Base-by-base conservation (phyloP, 2,888 invertebrate genomes). In the Platypus cylindrus region DNA sequence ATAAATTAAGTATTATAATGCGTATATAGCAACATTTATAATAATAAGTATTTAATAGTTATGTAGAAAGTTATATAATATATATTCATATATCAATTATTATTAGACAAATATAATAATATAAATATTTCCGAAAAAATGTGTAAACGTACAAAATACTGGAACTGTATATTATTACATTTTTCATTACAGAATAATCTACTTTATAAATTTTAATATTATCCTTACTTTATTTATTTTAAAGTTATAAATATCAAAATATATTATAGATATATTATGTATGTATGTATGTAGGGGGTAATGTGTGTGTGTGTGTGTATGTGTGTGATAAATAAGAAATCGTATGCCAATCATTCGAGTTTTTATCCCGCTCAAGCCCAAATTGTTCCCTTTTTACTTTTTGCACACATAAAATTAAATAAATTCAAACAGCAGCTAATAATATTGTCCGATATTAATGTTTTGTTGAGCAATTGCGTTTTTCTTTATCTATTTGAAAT, bases 111-210 rank as follows among this genome's bases (percentile, higher is more conserved):
- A n/a, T n/a, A n/a, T n/a, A n/a, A 59, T 59, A 56, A 51, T 38
- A 43, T 49, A 45, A 48, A 40, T 54, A 49, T 56, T 59, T 59
- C 58, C 58, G 54, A 56, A 56, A 59, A 62, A 62, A 62, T 61
- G 61, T 62, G 62, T 62, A 61, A 58, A 62, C 60, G 59, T 62
- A 61, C 56, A 62, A 62, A 62, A 62, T 62, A 62, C 60, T 59
- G 60, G 54, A 53, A 43, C 30, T 49, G 59, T 59, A 56, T 56
- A 52, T 47, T 42, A 20, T 20, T 20, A 20, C 9, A 20, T 20
- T 20, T 20, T 20, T 20, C 5, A 25, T 32, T 32, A 35, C 30
- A 34, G 25, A 42, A 43, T 32, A 32, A 49, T 45, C 48, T 48
- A 45, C n/a, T n/a, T n/a, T n/a, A n/a, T n/a, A n/a, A n/a, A n/a